phyloP scores from a whole-genome alignment of 2,113 vertebrate genomes.

The Barnardius zonarius region DNA sequence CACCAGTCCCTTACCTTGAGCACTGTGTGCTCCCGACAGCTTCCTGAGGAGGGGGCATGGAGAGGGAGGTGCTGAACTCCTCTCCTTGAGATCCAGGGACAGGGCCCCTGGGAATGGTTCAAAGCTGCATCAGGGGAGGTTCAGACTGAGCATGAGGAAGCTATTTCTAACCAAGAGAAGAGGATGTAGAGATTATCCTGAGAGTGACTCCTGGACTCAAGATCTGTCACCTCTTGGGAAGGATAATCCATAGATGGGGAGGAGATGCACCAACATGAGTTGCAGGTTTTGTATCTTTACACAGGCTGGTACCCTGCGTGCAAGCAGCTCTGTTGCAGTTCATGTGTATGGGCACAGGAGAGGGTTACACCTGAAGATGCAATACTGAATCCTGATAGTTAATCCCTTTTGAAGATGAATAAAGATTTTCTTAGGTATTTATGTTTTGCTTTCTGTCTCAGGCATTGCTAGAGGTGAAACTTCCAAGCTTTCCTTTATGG shows the following conservation, averaged over 20 bases:
- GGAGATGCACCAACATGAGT: background rate
- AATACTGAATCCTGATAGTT: background rate
- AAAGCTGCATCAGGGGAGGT: background rate
- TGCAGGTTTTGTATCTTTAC: background rate
- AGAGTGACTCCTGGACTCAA: background rate
- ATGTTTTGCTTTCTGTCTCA: background rate
- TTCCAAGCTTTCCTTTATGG: background rate
- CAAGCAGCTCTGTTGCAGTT: background rate
- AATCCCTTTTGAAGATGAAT: rapidly evolving
- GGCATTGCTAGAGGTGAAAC: background rate
- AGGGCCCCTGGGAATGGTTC: background rate
- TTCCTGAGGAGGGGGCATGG: background rate
- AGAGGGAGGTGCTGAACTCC: background rate
- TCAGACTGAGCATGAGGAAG: background rate
- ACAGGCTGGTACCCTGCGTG: background rate
- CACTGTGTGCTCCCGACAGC: background rate
- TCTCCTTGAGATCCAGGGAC: background rate
- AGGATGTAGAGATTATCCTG: background rate
- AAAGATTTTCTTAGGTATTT: background rate
- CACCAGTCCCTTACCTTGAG: background rate
- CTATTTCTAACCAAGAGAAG: background rate
- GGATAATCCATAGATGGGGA: background rate
- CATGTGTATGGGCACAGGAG: background rate
- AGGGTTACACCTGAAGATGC: background rate
- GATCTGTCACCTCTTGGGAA: background rate